phyloP scores from a whole-genome alignment of 2,888 invertebrate species.

The Heliconius erato region DNA sequence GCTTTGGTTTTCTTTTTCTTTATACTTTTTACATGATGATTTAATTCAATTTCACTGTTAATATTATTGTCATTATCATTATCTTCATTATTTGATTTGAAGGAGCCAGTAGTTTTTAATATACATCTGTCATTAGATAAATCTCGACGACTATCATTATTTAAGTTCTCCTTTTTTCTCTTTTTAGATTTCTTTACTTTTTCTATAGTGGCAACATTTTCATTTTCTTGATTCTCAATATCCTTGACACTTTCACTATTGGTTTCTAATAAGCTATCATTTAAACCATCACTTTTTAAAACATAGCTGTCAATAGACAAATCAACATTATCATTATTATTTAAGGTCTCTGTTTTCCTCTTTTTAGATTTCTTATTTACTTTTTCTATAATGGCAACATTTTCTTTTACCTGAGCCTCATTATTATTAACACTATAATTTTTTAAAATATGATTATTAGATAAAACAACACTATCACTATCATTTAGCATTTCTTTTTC shows the following conservation, averaged over 20 bases:
- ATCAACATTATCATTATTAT: background rate
- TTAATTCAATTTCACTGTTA: conserved; percentile 46
- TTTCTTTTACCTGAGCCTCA: background rate
- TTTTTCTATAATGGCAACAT: conserved; percentile 1
- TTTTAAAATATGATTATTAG: background rate
- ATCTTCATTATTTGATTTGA: background rate
- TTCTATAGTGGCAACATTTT: background rate
- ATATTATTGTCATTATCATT: conserved; percentile 21
- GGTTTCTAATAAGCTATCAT: background rate
- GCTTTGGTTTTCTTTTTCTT: conserved; percentile 49
- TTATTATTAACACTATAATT: background rate
- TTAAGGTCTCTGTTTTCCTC: background rate
- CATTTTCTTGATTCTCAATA: background rate
- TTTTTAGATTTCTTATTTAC: conserved; percentile 12
- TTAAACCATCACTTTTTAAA: background rate
- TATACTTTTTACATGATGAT: background rate
- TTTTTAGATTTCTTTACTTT: conserved; percentile 15
- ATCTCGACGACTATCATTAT: background rate
- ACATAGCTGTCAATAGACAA: background rate
- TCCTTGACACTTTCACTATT: background rate
- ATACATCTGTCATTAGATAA: background rate
- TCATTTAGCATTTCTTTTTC: background rate
- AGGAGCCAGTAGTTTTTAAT: background rate
- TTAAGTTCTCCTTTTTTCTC: background rate
- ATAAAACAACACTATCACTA: background rate